Base-by-base conservation (phyloP, 2,113 vertebrate species). In the Epinephelus fuscoguttatus region DNA sequence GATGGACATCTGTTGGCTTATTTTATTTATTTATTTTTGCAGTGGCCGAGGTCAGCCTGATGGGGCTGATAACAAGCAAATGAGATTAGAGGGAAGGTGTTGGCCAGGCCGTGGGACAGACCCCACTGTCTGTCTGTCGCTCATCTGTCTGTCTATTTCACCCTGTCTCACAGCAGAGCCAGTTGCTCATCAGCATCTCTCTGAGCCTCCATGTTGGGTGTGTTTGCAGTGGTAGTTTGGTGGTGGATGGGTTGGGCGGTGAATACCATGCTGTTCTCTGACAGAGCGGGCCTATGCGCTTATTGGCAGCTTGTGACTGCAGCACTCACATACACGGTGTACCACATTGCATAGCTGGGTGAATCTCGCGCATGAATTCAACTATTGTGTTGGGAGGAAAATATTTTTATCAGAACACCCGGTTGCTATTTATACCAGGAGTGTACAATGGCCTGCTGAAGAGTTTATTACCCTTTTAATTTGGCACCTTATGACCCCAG, bases 221-320 rank as follows among this genome's bases (percentile, higher is more conserved):
- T 72, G 82, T 75, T 69, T 23, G 75, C 75, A 57, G 74, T 45
- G 19, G 81, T 55, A 64, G 82, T 55, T 78, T 1, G 55, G 77
- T 57, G 75, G 80, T 85, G 82, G 60, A 75, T 64, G 63, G 61
- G 68, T 3, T n/a, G 75, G 63, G 61, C 18, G 79, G 72, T 94
- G 92, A 95, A 95, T 92, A 84, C 86, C 80, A 71, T 25, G 84
- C 92, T 94, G 94, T 94, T 93, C 90, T 82, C 85, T 88, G 83
- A 95, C 91, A 95, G 91, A 90, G 86, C 86, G 6, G 77, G 84
- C 89, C 92, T 95, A 74, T 94, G 80, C 84, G 87, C 89, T 94
- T 90, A 94, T 93, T 94, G 93, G 92, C 93, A 94, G 93, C 94
- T 91, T 94, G 93, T 95, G 95, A 94, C 94, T 92, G 81, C 82